phyloP scores from a whole-genome alignment of 2,888 invertebrate genomes.

The Melanophora roralis region DNA sequence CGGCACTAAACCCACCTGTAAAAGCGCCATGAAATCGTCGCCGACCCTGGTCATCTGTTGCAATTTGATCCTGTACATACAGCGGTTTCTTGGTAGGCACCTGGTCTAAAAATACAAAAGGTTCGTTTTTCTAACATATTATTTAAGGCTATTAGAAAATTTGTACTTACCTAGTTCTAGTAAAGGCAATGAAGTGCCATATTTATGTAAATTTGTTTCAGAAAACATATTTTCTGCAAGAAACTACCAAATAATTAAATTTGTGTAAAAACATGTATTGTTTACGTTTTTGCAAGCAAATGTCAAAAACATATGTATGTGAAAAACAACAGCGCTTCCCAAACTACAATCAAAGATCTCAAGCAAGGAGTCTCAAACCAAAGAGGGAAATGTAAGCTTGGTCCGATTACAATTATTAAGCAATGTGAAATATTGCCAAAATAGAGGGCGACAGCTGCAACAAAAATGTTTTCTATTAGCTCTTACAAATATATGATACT shows the following conservation, averaged over 20 bases:
- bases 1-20: slow-evolving; percentile 98
- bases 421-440: too few relatives aligned
- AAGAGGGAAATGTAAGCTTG: not conserved
- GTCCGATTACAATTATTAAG: not conserved
- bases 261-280: not conserved
- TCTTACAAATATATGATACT: too few relatives aligned
- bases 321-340: not conserved
- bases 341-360: not conserved
- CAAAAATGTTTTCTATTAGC: too few relatives aligned
- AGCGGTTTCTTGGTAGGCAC: slow-evolving; percentile 87
- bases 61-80: slow-evolving; percentile 90
- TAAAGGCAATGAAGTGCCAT: slow-evolving; percentile 89
- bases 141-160: not conserved
- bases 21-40: slow-evolving; percentile 99
- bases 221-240: slow-evolving; percentile 74
- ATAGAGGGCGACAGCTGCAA: too few relatives aligned
- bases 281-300: slow-evolving; percentile 19
- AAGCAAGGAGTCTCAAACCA: not conserved
- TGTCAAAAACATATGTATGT: slow-evolving; percentile 8
- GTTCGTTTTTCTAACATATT: not conserved
- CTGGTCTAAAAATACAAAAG: slow-evolving; percentile 80
- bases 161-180: slow-evolving; percentile 86
- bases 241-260: not conserved
- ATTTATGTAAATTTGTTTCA: slow-evolving; percentile 83
- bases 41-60: slow-evolving; percentile 91